A percentile compares a stretch with the other conserved stretches of the same genome.
phyloP scores from a whole-genome alignment of 1,140 invertebrate genomes.

The Vanessa tameamea region DNA sequence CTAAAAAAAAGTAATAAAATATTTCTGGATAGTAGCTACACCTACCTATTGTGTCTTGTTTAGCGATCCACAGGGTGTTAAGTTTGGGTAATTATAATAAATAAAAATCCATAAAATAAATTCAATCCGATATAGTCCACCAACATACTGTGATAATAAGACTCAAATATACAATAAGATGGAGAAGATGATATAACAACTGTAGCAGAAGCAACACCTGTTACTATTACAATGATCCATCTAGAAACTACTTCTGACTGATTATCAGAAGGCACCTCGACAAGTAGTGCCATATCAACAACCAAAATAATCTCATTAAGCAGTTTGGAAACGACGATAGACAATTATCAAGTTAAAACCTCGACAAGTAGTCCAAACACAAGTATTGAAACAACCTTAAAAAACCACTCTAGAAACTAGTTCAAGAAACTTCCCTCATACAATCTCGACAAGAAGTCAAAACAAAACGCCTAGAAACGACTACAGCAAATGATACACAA shows the following conservation, averaged over 20 bases:
- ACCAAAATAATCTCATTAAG: background rate
- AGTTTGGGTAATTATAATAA: too few relatives aligned
- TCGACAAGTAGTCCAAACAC: background rate
- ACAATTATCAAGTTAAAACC: too few relatives aligned
- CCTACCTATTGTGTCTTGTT: too few relatives aligned
- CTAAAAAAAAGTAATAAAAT: too few relatives aligned
- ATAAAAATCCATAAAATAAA: too few relatives aligned
- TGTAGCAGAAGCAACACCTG: background rate
- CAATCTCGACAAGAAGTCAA: background rate
- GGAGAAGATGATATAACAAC: constrained; percentile 24
- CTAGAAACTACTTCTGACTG: background rate
- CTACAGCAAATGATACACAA: background rate
- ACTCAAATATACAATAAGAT: too few relatives aligned
- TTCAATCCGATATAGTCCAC: too few relatives aligned
- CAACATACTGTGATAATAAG: too few relatives aligned
- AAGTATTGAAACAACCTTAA: background rate
- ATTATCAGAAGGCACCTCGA: background rate
- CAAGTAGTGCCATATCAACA: background rate
- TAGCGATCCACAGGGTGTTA: too few relatives aligned
- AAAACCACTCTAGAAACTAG: background rate
- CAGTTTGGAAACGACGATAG: background rate
- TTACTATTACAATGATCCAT: background rate
- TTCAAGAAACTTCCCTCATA: background rate
- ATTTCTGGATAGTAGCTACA: too few relatives aligned
- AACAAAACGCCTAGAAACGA: background rate